These are phyloP conservation scores for Sceloporus undulatus DNA, from an alignment of 2,113 vertebrate species.

Conservation along the genomic window DNA sequence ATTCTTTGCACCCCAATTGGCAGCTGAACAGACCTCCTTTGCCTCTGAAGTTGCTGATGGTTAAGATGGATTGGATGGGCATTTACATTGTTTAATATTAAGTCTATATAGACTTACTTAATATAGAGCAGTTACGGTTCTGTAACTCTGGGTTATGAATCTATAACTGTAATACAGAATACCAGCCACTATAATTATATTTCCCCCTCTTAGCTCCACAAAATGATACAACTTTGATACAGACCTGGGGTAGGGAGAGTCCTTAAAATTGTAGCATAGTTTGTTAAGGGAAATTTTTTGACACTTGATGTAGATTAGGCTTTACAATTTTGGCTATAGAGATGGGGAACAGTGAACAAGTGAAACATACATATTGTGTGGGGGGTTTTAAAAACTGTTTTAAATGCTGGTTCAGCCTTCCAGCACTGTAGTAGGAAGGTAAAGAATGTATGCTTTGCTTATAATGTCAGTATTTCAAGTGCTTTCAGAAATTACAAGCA, in stretches of 20 bases:
- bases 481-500: constrained; percentile 7
- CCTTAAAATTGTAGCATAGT: not conserved
- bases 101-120: too few relatives aligned
- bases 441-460: constrained; percentile 7
- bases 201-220: too few relatives aligned
- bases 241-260: not conserved
- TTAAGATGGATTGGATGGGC: too few relatives aligned
- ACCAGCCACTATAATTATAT: too few relatives aligned
- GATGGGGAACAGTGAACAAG: not conserved
- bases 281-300: constrained; percentile 9
- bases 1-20: too few relatives aligned
- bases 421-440: not conserved
- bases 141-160: too few relatives aligned
- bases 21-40: too few relatives aligned
- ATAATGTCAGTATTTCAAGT: constrained; percentile 28
- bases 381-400: not conserved
- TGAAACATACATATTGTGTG: not conserved
- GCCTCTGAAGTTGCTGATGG: too few relatives aligned
- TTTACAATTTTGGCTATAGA: not conserved
- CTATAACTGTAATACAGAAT: too few relatives aligned
- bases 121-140: too few relatives aligned
- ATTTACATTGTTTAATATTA: too few relatives aligned
- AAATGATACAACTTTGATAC: not conserved
- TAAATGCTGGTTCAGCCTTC: not conserved
- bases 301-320: not conserved